Percentiles rank a stretch among this genome's conserved stretches.
Conservation (phyloP, 1,140 invertebrate species). For the Calephelis nemesis region DNA sequence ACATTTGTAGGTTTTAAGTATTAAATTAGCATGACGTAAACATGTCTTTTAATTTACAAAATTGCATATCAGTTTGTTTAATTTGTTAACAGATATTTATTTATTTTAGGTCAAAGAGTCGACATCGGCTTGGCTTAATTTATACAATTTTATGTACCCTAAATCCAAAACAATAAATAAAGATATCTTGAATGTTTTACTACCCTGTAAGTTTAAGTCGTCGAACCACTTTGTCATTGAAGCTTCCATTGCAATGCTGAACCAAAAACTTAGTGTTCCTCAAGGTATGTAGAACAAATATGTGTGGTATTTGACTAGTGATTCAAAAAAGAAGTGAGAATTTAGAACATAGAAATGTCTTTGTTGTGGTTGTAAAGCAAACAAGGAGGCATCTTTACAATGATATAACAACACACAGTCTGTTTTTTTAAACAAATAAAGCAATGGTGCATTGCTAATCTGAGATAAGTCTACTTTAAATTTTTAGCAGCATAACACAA, state of each 20-base stretch:
- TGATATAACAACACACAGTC: too few relatives aligned
- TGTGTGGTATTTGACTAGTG: background rate
- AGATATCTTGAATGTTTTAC: slow-evolving; percentile 32
- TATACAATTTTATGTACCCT: slow-evolving; percentile 37
- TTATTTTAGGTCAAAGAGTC: slow-evolving; percentile 36
- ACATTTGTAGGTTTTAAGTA: too few relatives aligned
- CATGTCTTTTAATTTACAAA: background rate
- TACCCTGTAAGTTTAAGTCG: slow-evolving; percentile 17
- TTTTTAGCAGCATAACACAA: too few relatives aligned
- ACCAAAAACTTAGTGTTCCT: slow-evolving; percentile 32
- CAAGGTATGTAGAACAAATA: slow-evolving; percentile 13
- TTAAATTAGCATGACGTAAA: too few relatives aligned
- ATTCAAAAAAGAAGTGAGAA: too few relatives aligned
- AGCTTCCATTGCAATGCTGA: slow-evolving; percentile 33
- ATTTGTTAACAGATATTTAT: background rate
- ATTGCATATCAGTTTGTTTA: background rate
- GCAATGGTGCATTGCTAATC: too few relatives aligned
- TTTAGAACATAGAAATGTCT: too few relatives aligned
- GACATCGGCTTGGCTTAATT: slow-evolving; percentile 38
- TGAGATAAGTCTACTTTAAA: too few relatives aligned
- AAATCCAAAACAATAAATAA: slow-evolving; percentile 28
- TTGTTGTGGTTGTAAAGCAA: too few relatives aligned
- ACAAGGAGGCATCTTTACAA: too few relatives aligned
- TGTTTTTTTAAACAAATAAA: too few relatives aligned
- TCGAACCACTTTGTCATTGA: slow-evolving; percentile 24